phyloP scores from a whole-genome alignment of 2,797 vertebrate species.

The Alectoris magna region DNA sequence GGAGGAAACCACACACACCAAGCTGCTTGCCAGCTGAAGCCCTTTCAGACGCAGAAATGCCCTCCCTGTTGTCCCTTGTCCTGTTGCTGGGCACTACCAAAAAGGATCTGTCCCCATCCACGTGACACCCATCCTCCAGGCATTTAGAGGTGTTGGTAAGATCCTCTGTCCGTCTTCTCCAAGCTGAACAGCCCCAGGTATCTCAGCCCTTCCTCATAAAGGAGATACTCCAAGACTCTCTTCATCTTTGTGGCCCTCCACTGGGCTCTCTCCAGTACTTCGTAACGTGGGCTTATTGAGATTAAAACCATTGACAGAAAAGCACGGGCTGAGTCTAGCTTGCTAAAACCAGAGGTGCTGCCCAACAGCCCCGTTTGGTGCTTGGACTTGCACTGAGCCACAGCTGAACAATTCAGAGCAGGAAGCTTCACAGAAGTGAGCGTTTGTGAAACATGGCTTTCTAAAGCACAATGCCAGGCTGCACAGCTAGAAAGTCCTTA shows the following conservation, averaged over 20 bases:
- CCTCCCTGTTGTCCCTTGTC: background rate
- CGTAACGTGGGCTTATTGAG: background rate
- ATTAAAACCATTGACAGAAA: constrained; percentile 23
- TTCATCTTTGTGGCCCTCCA: background rate
- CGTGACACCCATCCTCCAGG: background rate
- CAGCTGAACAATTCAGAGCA: background rate
- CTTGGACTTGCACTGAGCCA: fast-evolving
- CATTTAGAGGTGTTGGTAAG: background rate
- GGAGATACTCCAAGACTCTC: background rate
- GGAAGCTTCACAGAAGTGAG: background rate
- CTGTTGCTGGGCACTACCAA: background rate
- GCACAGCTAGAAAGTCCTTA: background rate
- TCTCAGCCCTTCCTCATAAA: background rate
- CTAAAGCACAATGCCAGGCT: background rate
- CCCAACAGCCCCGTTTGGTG: background rate
- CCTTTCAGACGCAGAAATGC: background rate
- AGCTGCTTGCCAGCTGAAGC: constrained; percentile 2
- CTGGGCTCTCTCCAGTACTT: background rate
- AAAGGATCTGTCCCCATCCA: background rate
- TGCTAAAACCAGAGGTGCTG: constrained; percentile 22
- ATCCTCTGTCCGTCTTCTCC: background rate
- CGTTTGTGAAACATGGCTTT: background rate
- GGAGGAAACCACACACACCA: background rate
- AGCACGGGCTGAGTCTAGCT: background rate
- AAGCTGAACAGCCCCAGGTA: background rate